A percentile compares a stretch with the other conserved stretches of the same genome.
Conservation (phyloP, 2,888 invertebrate species). For the Rosalia funebris region DNA sequence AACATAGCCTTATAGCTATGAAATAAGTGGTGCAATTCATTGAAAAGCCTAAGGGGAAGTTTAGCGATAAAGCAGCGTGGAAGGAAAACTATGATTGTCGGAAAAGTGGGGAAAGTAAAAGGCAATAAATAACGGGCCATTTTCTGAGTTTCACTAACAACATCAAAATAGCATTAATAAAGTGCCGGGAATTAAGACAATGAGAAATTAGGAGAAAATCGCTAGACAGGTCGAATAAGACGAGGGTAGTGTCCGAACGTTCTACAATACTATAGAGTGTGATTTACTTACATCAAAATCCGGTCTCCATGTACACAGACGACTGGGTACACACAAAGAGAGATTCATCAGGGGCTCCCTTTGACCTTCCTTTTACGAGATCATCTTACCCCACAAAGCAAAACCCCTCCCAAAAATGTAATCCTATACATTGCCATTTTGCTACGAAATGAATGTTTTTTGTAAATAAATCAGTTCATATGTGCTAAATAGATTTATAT, state of each 20-base stretch:
- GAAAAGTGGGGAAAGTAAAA: slow-evolving; percentile 59
- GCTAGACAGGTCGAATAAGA: slow-evolving; percentile 40
- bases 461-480: slow-evolving; percentile 44
- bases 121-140: slow-evolving; percentile 59
- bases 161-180: slow-evolving; percentile 49
- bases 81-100: slow-evolving; percentile 62
- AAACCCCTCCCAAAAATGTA: slow-evolving; percentile 35
- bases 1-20: slow-evolving; percentile 36
- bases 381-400: slow-evolving; percentile 37
- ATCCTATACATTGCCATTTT: slow-evolving; percentile 40
- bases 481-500: slow-evolving; percentile 45
- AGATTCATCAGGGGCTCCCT: slow-evolving; percentile 58
- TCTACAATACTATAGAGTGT: slow-evolving; percentile 25
- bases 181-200: slow-evolving; percentile 23
- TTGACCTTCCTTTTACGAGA: slow-evolving; percentile 53
- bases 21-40: slow-evolving; percentile 53
- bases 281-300: slow-evolving; percentile 29
- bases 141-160: slow-evolving; percentile 40
- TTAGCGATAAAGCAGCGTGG: slow-evolving; percentile 60
- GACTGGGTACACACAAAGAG: slow-evolving; percentile 61
- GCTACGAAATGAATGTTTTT: slow-evolving; percentile 41
- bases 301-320: slow-evolving; percentile 55
- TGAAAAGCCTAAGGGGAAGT: slow-evolving; percentile 56
- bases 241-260: slow-evolving; percentile 42
- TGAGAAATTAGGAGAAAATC: slow-evolving; percentile 37